phyloP scores from a whole-genome alignment of 2,113 vertebrate species.

The Myotis brandtii region DNA sequence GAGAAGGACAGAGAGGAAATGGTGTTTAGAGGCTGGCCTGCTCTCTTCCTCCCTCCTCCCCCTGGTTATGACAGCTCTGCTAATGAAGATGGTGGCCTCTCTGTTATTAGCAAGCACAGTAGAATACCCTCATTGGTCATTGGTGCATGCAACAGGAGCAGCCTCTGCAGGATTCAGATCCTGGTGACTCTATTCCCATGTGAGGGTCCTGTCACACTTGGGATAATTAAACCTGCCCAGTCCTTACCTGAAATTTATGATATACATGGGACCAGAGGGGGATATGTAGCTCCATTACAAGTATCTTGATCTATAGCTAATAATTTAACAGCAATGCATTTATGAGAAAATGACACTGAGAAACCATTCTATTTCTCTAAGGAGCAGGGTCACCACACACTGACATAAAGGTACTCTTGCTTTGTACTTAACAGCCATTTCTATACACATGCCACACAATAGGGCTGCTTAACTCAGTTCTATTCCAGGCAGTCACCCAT shows the following conservation, averaged over 20 bases:
- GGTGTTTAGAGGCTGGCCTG: background rate
- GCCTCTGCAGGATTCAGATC: constrained; percentile 55
- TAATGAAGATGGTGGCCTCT: background rate
- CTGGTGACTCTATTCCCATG: background rate
- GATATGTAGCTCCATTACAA: background rate
- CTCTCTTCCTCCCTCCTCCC: background rate
- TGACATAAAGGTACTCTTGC: background rate
- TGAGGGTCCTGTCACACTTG: background rate
- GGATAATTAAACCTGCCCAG: background rate
- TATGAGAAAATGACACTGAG: background rate
- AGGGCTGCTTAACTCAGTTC: background rate
- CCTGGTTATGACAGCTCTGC: background rate
- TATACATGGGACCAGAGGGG: background rate
- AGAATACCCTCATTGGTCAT: background rate
- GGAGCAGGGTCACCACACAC: background rate
- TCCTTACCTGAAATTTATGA: constrained; percentile 30
- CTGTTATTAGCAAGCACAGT: background rate
- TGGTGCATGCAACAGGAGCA: constrained; percentile 56
- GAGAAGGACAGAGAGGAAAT: constrained; percentile 31
- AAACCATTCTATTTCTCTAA: constrained; percentile 12
- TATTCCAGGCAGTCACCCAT: background rate
- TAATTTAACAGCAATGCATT: constrained; percentile 12
- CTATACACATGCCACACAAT: background rate
- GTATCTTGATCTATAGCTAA: background rate
- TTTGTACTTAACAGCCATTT: background rate